Evolutionary conservation across 2,113 vertebrate genomes (phyloP), one percentile per base, ranked within the genome.

Genomic region (Uria aalge): DNA sequence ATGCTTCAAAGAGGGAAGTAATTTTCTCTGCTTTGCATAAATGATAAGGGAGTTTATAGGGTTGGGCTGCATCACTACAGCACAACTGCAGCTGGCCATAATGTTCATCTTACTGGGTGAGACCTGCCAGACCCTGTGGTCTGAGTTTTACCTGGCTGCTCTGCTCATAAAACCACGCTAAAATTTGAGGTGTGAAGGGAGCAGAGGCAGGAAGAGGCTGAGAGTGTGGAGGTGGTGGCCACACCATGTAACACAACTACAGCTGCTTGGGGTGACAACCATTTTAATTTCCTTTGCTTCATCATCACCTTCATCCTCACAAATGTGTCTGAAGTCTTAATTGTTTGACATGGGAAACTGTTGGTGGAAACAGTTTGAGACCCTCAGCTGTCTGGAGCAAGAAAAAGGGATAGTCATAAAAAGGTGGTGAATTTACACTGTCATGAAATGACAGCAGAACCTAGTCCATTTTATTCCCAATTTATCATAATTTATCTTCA

Each of bases 181-280:
- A 66, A 6, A 21, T 27, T 36, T 36, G 47, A 86, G 48, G 34
- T 69, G 55, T 63, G 79, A 90, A 90, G 60, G 79, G 32, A 56
- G 16, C 20, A 60, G 36, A 41, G 53, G 66, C 89, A 94, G 87
- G 64, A 92, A 91, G 91, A 88, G 59, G 64, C 77, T 45, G 12
- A 56, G 45, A 29, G 43, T 34, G 72, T 4, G 36, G 27, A 17
- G 40, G 41, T 66, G 92, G 53, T 62, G 27, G 16, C 36, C 71
- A 47, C 60, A 21, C 6, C 47, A 6, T 1, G 16, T 47, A 75
- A 78, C 56, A 43, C 66, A 66, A 6, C 62, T 27, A 30, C 36
- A 60, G 62, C 30, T 63, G 41, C 27, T 5, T 6, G 47, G 36
- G 17, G 43, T 41, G 41, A 43, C 59, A 29, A 6, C 29, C 15